A percentile compares a stretch with the other conserved stretches of the same genome.
phyloP scores from a whole-genome alignment of 2,888 invertebrate species.

The Shargacucullia verbasci region DNA sequence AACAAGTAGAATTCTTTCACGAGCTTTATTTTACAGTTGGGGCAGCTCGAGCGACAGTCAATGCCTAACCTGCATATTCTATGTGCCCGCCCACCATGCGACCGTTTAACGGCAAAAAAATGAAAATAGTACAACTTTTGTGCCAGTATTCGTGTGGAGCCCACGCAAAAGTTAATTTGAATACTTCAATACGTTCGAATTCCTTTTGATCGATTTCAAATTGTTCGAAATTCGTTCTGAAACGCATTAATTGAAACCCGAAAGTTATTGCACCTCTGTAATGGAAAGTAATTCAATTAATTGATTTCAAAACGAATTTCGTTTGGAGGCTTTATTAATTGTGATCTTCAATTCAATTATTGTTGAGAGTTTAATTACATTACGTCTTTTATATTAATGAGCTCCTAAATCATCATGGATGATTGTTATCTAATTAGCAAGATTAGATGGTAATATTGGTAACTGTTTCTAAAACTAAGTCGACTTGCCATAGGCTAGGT shows the following conservation, averaged over 20 bases:
- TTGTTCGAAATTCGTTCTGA: constrained; percentile 37
- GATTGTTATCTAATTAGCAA: too few species aligned
- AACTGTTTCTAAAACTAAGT: too few species aligned
- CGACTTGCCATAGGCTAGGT: too few species aligned
- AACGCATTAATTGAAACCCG: constrained; percentile 44
- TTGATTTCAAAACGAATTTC: constrained; percentile 36
- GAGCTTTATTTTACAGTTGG: background rate
- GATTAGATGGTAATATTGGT: too few species aligned
- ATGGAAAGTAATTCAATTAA: constrained; percentile 48
- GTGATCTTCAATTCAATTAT: constrained; percentile 35
- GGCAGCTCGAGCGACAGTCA: background rate
- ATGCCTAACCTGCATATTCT: constrained; percentile 31
- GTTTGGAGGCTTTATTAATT: constrained; percentile 37
- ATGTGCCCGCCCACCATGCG: constrained; percentile 3
- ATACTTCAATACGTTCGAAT: constrained; percentile 38
- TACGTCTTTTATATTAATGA: too few species aligned
- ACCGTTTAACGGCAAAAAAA: constrained; percentile 17
- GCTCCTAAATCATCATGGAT: too few species aligned
- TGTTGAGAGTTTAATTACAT: constrained; percentile 2
- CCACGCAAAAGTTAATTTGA: constrained; percentile 46
- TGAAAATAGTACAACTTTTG: constrained; percentile 22
- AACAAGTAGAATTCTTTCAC: too few species aligned
- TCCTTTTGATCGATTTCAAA: constrained; percentile 47
- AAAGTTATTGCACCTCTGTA: constrained; percentile 48
- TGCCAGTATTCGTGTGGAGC: constrained; percentile 16